A percentile compares a stretch with the other conserved stretches of the same genome.
phyloP scores from a whole-genome alignment of 2,113 vertebrate genomes.

The Anarrhichthys ocellatus region DNA sequence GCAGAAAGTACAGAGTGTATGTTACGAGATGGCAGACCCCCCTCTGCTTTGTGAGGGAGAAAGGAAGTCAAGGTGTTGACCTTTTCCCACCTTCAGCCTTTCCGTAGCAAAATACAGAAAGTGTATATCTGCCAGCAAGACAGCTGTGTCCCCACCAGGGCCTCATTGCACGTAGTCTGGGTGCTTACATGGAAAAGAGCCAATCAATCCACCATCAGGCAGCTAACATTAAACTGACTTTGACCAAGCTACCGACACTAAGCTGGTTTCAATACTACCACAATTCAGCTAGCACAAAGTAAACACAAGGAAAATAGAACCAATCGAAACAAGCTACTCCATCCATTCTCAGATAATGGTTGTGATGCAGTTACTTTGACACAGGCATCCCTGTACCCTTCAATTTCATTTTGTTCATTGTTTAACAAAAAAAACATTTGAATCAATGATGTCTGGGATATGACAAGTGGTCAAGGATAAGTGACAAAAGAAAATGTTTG shows the following conservation, averaged over 20 bases:
- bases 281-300: background rate
- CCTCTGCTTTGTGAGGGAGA: constrained; percentile 44
- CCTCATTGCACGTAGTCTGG: constrained; percentile 8
- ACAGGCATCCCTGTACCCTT: background rate
- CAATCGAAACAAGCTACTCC: background rate
- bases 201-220: background rate
- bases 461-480: background rate
- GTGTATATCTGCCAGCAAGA: constrained; percentile 43
- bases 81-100: constrained; percentile 64
- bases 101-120: constrained; percentile 41
- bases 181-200: constrained; percentile 6
- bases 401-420: background rate
- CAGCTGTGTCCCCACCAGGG: constrained; percentile 12
- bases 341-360: background rate
- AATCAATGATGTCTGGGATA: background rate
- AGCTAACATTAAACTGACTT: constrained; percentile 1
- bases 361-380: background rate
- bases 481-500: background rate
- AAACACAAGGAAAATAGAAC: background rate
- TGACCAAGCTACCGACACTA: background rate
- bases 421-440: background rate
- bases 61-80: constrained; percentile 65
- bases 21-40: constrained; percentile 31
- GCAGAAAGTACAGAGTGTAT: constrained; percentile 48
- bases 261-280: background rate